Percentiles rank a stretch among this genome's conserved stretches.
phyloP scores from a whole-genome alignment of 1,140 invertebrate species.

The Trypoxylus dichotomus region DNA sequence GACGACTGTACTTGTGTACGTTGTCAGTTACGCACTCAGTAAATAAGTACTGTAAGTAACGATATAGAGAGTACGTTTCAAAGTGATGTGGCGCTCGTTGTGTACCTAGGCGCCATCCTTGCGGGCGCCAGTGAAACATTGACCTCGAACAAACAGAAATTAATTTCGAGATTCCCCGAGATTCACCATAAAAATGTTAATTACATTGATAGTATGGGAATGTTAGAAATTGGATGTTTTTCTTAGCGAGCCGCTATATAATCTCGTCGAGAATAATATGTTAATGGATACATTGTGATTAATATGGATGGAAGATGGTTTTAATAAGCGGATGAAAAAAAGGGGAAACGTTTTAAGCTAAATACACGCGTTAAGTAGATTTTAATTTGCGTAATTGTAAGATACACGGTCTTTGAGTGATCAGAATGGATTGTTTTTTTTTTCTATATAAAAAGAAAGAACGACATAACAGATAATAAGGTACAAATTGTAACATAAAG shows the following conservation, averaged over 20 bases:
- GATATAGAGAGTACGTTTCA: not conserved
- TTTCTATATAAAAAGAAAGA: too few species aligned
- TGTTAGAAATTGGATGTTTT: not conserved
- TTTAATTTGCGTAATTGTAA: too few species aligned
- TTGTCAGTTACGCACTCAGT: not conserved
- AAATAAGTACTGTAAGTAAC: not conserved
- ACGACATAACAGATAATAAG: too few species aligned
- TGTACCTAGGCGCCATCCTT: slow-evolving; percentile 15
- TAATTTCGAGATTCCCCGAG: slow-evolving; percentile 21
- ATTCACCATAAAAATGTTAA: slow-evolving; percentile 27
- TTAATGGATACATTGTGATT: too few species aligned
- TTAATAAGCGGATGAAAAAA: too few species aligned
- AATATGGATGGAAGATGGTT: too few species aligned
- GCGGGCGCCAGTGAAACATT: slow-evolving; percentile 28
- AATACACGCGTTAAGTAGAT: too few species aligned
- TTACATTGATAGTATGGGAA: slow-evolving; percentile 8
- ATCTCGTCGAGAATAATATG: too few species aligned
- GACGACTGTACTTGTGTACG: not conserved
- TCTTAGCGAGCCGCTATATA: not conserved
- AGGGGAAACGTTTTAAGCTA: too few species aligned
- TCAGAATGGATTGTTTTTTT: too few species aligned
- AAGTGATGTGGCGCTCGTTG: not conserved
- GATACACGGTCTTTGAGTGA: too few species aligned
- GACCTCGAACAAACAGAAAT: slow-evolving; percentile 29
- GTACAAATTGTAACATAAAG: too few species aligned